Base-by-base conservation (phyloP, 2,888 invertebrate genomes). In the Atethmia centrago region DNA sequence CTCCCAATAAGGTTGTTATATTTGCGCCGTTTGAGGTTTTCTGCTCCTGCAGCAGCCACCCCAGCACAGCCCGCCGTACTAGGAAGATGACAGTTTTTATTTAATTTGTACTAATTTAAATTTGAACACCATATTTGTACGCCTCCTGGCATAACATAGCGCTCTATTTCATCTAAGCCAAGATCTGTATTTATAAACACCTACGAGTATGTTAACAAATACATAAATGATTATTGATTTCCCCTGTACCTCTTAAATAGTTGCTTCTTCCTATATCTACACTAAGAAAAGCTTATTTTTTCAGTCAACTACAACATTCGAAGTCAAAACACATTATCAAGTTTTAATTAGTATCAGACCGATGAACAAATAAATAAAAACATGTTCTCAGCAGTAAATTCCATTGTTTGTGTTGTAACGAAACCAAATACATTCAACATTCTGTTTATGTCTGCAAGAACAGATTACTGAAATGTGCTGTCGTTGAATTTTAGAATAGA, bases 391-490 rank as follows among this genome's bases (percentile, higher is more conserved):
- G 61, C 70, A 45, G 36, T 70, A 66, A 59, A 68, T 47, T 65
- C 19, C 21, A 61, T 82, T 79, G 78, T 79, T 79, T 79, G 71
- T 71, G n/a, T 65, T 82, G 55, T 51, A 51, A 77, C 65, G 51
- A 47, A 66, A 79, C 79, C 53, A 77, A 82, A 79, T 42, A 77
- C 49, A 64, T 79, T 58, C 10, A 65, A 28, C 77, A 19, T 51
- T 65, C 65, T 82, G 82, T 79, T 79, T 77, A 65, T 42, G 16
- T 70, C 64, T 77, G 45, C 47, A 28, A 61, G 36, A 69, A 77
- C 55, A 56, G 61, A 82, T 70, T 25, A 61, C 55, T 82, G 77
- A 70, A 58, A 63, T 80, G 56, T 58, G 45, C 16, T 76, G 47
- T 79, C 56, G 62, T 76, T 53, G 71, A 47, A 79, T 42, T 76